These are phyloP conservation scores for Exaiptasia diaphana DNA, from an alignment of 64 coral and sea anemone species.

Conservation along the genomic window DNA sequence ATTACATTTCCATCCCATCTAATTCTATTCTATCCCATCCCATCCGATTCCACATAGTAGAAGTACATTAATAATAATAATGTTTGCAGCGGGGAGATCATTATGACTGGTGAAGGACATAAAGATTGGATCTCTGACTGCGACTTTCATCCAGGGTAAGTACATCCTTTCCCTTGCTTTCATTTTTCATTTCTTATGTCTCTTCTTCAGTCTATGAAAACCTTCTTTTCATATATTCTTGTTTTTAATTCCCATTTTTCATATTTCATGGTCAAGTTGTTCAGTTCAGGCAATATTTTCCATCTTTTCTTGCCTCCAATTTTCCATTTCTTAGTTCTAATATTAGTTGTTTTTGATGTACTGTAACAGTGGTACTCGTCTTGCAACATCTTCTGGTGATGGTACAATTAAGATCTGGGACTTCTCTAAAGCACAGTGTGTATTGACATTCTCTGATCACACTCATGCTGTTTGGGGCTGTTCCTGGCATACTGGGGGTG, in stretches of 20 bases:
- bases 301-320: no score
- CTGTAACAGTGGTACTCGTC: slow-evolving; percentile 85
- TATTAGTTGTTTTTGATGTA: not conserved
- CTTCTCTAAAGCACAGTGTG: slow-evolving; percentile 94
- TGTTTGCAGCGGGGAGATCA: slow-evolving; percentile 98
- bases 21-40: no score
- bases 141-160: slow-evolving; percentile 93
- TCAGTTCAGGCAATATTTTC: no score
- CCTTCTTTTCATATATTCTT: not conserved
- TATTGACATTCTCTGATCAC: slow-evolving; percentile 91
- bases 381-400: slow-evolving; percentile 90
- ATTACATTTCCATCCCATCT: no score
- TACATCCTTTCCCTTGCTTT: not conserved
- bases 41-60: no score
- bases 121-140: slow-evolving; percentile 97
- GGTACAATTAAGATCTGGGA: slow-evolving; percentile 98
- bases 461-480: slow-evolving; percentile 97
- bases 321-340: no score
- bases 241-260: no score
- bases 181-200: not conserved
- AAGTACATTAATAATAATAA: no score
- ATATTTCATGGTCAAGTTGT: no score
- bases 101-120: slow-evolving; percentile 98
- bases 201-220: not conserved
- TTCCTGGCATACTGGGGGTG: slow-evolving; percentile 87